Percentiles rank a stretch among this genome's conserved stretches.
phyloP scores from a whole-genome alignment of 2,888 invertebrate species.

The Pteria penguin region DNA sequence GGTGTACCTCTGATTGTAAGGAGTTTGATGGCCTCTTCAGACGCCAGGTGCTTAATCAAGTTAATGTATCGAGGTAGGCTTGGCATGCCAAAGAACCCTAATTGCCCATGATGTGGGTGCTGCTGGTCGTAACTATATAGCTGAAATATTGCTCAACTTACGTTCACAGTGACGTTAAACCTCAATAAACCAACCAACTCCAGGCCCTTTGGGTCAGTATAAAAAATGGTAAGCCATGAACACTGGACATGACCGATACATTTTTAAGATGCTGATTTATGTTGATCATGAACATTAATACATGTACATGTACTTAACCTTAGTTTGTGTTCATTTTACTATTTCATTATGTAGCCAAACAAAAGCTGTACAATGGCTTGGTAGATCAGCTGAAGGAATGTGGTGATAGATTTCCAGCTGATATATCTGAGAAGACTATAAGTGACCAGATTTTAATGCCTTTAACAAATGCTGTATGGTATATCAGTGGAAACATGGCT shows the following conservation, averaged over 20 bases:
- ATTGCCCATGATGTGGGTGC: too few species aligned
- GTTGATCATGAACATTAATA: background rate
- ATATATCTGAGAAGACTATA: constrained; percentile 1
- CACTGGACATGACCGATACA: background rate
- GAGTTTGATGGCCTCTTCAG: too few species aligned
- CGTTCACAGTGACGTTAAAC: too few species aligned
- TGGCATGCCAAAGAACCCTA: too few species aligned
- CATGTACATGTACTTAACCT: background rate
- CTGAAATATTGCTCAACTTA: too few species aligned
- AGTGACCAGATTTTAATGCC: constrained; percentile 13
- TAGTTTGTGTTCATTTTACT: background rate
- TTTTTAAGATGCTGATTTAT: background rate
- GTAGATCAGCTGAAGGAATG: background rate
- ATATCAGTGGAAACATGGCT: constrained; percentile 8
- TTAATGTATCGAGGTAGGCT: too few species aligned
- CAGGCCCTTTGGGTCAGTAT: background rate
- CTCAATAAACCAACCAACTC: too few species aligned
- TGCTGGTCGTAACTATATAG: too few species aligned
- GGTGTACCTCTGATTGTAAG: too few species aligned
- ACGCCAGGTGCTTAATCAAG: too few species aligned
- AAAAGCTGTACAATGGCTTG: constrained; percentile 9
- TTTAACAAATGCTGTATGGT: constrained; percentile 13
- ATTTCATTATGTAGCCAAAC: constrained; percentile 12
- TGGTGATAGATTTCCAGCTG: constrained; percentile 10
- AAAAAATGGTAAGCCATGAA: background rate